These are phyloP conservation scores for Yponomeuta cagnagella DNA, from an alignment of 2,888 invertebrate genomes.

Conservation along the genomic window DNA sequence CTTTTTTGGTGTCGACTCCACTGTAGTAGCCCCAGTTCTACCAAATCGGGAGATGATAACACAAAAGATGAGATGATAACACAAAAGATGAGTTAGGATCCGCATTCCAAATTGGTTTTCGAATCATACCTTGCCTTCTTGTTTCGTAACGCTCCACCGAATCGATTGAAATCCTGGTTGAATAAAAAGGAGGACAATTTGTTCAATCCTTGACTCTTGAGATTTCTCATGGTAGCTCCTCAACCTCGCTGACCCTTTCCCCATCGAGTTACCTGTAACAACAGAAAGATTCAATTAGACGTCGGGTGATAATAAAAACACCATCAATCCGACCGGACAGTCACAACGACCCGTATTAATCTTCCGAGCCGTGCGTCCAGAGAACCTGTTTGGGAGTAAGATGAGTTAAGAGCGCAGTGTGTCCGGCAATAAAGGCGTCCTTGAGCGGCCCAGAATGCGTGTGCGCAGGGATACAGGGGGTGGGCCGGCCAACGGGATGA, in stretches of 20 bases:
- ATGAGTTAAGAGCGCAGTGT: neutral
- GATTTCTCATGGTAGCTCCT: neutral
- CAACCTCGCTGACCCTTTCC: neutral
- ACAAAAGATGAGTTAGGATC: too few species aligned
- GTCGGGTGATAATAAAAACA: neutral
- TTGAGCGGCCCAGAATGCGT: constrained; percentile 9
- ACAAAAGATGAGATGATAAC: too few species aligned
- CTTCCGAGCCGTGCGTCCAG: neutral
- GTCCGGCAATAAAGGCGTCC: constrained; percentile 11
- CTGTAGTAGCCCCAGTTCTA: too few species aligned
- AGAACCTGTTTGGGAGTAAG: neutral
- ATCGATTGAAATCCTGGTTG: neutral
- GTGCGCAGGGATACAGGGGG: constrained; percentile 8
- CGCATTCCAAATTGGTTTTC: neutral
- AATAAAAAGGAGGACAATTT: neutral
- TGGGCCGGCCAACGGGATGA: constrained; percentile 45
- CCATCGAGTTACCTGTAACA: constrained; percentile 12
- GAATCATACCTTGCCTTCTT: neutral
- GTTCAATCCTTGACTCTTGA: neutral
- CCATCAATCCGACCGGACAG: neutral
- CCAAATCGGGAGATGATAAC: too few species aligned
- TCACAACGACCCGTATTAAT: neutral
- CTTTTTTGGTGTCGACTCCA: too few species aligned
- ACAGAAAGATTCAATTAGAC: constrained; percentile 5
- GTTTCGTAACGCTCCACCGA: neutral